Evolutionary conservation across 2,888 invertebrate species (phyloP).

Genomic region (Mongoloraphidia duomilia): DNA sequence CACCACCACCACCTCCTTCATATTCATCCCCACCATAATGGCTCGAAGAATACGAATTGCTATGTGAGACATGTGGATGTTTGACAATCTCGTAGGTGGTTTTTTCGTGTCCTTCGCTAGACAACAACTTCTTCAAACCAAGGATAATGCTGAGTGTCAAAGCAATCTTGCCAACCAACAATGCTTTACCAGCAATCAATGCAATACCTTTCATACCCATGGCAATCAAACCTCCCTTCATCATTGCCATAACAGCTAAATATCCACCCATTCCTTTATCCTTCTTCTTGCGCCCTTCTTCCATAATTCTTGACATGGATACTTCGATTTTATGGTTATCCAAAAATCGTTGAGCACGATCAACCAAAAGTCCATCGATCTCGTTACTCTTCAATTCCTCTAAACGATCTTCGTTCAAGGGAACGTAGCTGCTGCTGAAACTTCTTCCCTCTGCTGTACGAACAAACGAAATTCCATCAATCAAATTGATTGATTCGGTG

Average conservation of each 20-base stretch:
- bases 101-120: slow-evolving; percentile 54
- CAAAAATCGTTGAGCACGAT: slow-evolving; percentile 41
- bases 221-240: slow-evolving; percentile 50
- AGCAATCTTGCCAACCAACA: slow-evolving; percentile 73
- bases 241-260: slow-evolving; percentile 52
- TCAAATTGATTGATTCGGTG: slow-evolving; percentile 42
- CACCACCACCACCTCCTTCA: slow-evolving; percentile 38
- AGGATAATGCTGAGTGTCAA: slow-evolving; percentile 63
- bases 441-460: slow-evolving; percentile 23
- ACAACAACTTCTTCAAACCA: slow-evolving; percentile 64
- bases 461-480: slow-evolving; percentile 47
- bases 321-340: slow-evolving; percentile 38
- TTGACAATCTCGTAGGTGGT: slow-evolving; percentile 77
- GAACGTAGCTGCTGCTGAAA: slow-evolving; percentile 8
- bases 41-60: slow-evolving; percentile 58
- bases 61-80: slow-evolving; percentile 67
- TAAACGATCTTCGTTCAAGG: slow-evolving; percentile 32
- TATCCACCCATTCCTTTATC: slow-evolving; percentile 53
- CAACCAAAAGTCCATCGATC: slow-evolving; percentile 41
- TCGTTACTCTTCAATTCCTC: slow-evolving; percentile 43
- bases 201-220: slow-evolving; percentile 63
- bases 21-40: slow-evolving; percentile 45
- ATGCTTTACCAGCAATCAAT: slow-evolving; percentile 63
- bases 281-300: slow-evolving; percentile 45
- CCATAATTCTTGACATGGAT: slow-evolving; percentile 23